A percentile compares a stretch with the other conserved stretches of the same genome.
Conservation (phyloP, 2,797 vertebrate genomes). For the Notamacropus eugenii region DNA sequence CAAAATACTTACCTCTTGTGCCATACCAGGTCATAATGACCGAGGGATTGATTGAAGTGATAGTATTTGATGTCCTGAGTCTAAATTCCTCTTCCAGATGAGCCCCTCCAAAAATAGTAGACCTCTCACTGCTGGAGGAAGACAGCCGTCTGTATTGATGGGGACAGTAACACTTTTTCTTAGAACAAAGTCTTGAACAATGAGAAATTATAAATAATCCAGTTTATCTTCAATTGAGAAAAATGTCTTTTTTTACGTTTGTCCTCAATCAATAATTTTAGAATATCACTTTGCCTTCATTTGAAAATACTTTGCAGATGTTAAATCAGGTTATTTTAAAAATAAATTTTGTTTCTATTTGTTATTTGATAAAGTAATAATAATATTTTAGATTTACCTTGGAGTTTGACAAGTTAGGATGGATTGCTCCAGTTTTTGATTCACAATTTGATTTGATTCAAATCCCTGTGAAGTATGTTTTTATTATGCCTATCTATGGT, state of each 20-base stretch:
- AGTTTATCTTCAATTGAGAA: not conserved
- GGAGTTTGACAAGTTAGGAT: not conserved
- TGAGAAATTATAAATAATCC: conserved; percentile 24
- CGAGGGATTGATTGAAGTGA: conserved; percentile 4
- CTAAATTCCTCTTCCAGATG: not conserved
- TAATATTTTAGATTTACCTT: not conserved
- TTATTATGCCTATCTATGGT: not conserved
- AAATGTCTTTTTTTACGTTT: not conserved
- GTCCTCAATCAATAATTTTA: not conserved
- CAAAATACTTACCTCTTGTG: not conserved
- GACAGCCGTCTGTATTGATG: not conserved
- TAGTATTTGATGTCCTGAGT: not conserved
- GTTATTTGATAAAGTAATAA: not conserved
- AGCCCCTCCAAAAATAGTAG: not conserved
- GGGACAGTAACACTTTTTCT: not conserved
- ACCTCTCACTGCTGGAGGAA: not conserved
- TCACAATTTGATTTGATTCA: not conserved
- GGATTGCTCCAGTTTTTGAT: not conserved
- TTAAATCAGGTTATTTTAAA: not conserved
- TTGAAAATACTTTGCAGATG: not conserved
- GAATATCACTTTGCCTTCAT: not conserved
- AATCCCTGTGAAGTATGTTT: not conserved
- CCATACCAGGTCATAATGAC: not conserved
- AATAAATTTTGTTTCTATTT: not conserved
- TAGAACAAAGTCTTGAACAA: not conserved